phyloP scores from a whole-genome alignment of 2,797 vertebrate genomes.

The Taenioides sp. region DNA sequence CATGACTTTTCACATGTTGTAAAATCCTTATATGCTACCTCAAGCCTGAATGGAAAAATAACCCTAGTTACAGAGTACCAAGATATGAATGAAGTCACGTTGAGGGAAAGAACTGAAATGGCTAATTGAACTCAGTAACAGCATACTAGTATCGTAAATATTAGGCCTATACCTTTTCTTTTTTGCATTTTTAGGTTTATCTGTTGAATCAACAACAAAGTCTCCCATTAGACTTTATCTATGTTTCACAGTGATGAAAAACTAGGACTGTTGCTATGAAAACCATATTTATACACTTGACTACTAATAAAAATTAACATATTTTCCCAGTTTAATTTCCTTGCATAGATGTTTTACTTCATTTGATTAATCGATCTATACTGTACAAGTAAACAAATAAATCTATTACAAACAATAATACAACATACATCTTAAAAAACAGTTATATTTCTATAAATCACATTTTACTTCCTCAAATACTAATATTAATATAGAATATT shows the following conservation, averaged over 20 bases:
- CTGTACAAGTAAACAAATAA: neutral
- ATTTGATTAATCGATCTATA: neutral
- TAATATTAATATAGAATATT: neutral
- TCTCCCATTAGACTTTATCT: too few relatives aligned
- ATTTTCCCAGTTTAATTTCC: neutral
- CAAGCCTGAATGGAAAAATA: constrained; percentile 1
- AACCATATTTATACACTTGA: neutral
- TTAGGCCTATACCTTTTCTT: neutral
- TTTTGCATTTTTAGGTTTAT: neutral
- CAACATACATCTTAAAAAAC: neutral
- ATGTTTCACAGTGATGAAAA: too few relatives aligned
- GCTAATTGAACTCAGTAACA: neutral
- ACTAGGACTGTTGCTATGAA: neutral
- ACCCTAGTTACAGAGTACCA: neutral
- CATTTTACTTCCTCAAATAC: neutral
- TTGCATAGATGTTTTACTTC: neutral
- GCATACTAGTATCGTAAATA: neutral
- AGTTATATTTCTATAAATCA: neutral
- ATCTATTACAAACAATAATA: neutral
- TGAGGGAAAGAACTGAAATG: neutral
- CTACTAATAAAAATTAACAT: neutral
- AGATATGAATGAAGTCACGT: neutral
- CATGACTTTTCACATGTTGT: neutral
- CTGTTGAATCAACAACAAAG: too few relatives aligned
- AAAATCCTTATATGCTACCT: constrained; percentile 21